phyloP scores from a whole-genome alignment of 1,140 invertebrate genomes.

The Cotesia vestalis region DNA sequence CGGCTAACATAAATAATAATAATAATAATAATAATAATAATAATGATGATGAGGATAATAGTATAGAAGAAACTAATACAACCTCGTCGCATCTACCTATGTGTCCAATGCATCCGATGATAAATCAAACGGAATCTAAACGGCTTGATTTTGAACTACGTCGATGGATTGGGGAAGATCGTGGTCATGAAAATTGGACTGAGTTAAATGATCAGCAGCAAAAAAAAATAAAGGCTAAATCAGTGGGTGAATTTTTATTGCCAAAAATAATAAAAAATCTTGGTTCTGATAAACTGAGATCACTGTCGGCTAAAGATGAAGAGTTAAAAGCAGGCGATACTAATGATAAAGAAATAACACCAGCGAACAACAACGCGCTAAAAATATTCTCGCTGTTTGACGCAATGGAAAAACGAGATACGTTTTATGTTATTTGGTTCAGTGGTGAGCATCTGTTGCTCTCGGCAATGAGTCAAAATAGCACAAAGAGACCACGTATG shows the following conservation, averaged over 20 bases:
- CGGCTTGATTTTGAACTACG: constrained; percentile 80
- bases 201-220: constrained; percentile 42
- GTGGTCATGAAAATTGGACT: constrained; percentile 49
- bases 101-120: constrained; percentile 78
- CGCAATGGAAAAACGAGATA: constrained; percentile 84
- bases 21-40: constrained; percentile 53
- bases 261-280: constrained; percentile 24
- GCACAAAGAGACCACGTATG: constrained; percentile 86
- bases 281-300: constrained; percentile 24
- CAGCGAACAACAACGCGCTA: constrained; percentile 57
- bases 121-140: constrained; percentile 87
- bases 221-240: constrained; percentile 43
- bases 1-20: constrained; percentile 59
- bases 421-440: constrained; percentile 93
- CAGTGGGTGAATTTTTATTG: constrained; percentile 38
- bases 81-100: constrained; percentile 60
- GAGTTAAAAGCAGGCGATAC: constrained; percentile 23
- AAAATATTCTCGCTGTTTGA: constrained; percentile 73
- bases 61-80: constrained; percentile 46
- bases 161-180: constrained; percentile 73
- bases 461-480: constrained; percentile 84
- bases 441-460: constrained; percentile 84
- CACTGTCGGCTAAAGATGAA: constrained; percentile 25
- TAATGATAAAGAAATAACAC: constrained; percentile 34
- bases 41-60: constrained; percentile 47